These are phyloP conservation scores for Paradoxurus hermaphroditus DNA, from an alignment of 2,113 vertebrate species.

Conservation along the genomic window DNA sequence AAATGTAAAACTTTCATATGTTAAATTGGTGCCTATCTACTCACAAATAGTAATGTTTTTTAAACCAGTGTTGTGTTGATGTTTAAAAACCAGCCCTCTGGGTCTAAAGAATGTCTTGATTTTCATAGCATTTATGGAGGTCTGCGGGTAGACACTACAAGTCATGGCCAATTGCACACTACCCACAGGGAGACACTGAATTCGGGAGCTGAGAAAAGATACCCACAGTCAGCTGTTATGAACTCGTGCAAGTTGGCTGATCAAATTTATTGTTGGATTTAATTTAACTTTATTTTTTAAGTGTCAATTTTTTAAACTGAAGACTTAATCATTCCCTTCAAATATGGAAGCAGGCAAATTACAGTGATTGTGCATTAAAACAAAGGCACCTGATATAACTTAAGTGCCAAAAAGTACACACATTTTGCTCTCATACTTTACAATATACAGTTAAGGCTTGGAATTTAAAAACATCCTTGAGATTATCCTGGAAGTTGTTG, in stretches of 20 bases:
- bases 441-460: neutral
- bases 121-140: neutral
- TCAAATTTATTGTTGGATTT: neutral
- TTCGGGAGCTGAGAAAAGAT: neutral
- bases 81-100: neutral
- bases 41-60: neutral
- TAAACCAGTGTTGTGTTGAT: neutral
- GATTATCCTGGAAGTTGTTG: neutral
- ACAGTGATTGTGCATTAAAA: neutral
- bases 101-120: neutral
- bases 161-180: neutral
- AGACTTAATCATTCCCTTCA: neutral
- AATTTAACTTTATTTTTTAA: neutral
- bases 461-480: neutral
- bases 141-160: neutral
- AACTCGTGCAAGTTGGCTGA: neutral
- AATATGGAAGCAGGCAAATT: neutral
- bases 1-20: neutral
- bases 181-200: neutral
- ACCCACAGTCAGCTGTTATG: fast-evolving
- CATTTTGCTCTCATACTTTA: neutral
- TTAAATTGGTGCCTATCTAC: neutral
- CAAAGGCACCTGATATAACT: neutral
- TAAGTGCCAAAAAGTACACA: neutral
- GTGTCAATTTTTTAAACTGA: neutral